A percentile compares a stretch with the other conserved stretches of the same genome.
Conservation (phyloP, 1,140 invertebrate genomes). For the Drosophila nebulosa region DNA sequence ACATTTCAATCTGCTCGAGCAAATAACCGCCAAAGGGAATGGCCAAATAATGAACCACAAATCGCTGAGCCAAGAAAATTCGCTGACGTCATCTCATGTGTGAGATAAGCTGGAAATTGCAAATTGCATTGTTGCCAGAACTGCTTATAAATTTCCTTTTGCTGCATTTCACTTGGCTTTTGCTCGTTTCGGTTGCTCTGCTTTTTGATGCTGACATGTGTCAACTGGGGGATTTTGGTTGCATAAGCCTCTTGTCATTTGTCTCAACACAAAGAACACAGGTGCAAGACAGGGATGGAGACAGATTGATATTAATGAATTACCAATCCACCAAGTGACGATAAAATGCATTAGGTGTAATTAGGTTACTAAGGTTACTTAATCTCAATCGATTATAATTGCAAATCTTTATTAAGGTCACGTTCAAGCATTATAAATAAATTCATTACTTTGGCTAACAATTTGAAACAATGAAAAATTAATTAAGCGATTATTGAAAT, state of each 20-base stretch:
- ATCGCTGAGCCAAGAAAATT: background rate
- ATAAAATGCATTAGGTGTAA: background rate
- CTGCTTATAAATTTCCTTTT: background rate
- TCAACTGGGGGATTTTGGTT: constrained; percentile 37
- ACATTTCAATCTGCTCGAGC: constrained; percentile 55
- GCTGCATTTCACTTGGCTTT: background rate
- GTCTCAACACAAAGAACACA: background rate
- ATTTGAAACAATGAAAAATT: background rate
- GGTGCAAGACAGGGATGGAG: background rate
- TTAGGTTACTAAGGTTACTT: background rate
- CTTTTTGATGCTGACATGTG: constrained; percentile 32
- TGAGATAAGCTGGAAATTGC: background rate
- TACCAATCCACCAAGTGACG: background rate
- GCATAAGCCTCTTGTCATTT: background rate
- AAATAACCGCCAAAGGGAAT: constrained; percentile 11
- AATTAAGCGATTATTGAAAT: background rate
- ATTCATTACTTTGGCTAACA: background rate
- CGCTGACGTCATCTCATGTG: background rate
- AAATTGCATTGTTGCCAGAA: background rate
- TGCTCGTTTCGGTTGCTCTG: background rate
- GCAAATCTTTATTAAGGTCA: background rate
- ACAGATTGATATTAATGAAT: constrained; percentile 27
- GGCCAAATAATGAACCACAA: constrained; percentile 49
- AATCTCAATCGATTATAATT: constrained; percentile 1
- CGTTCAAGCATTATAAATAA: background rate